Percentiles rank a stretch among this genome's conserved stretches.
phyloP scores from a whole-genome alignment of 2,888 invertebrate species.

The Cheilosia scutellata region DNA sequence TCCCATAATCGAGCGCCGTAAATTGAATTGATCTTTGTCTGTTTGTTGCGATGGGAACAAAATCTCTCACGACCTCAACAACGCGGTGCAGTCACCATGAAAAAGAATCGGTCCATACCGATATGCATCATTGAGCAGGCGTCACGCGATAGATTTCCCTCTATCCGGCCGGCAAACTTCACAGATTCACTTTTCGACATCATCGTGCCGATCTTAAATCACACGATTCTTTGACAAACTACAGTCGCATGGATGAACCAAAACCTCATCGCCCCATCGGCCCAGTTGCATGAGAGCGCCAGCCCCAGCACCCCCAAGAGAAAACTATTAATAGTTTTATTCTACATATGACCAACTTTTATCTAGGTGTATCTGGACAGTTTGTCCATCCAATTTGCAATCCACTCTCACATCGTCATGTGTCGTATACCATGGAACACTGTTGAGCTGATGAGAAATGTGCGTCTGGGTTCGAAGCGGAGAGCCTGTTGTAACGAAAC shows the following conservation, averaged over 20 bases:
- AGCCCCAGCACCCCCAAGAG: not conserved
- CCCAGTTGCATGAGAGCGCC: not conserved
- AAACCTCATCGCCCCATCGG: no score
- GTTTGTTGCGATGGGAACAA: not conserved
- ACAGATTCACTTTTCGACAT: slow-evolving; percentile 21
- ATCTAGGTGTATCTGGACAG: not conserved
- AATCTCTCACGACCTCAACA: slow-evolving; percentile 5
- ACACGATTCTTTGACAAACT: slow-evolving; percentile 1
- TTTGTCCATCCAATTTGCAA: not conserved
- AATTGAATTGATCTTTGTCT: not conserved
- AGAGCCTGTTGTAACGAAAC: not conserved
- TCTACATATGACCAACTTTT: not conserved
- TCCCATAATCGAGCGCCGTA: not conserved
- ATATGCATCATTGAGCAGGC: not conserved
- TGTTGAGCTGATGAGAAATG: not conserved
- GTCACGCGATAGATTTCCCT: not conserved
- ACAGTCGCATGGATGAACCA: not conserved
- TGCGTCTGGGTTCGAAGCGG: not conserved
- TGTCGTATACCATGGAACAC: not conserved
- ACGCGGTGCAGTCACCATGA: not conserved
- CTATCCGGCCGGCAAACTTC: slow-evolving; percentile 1
- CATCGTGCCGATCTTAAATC: slow-evolving; percentile 1
- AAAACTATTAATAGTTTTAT: slow-evolving; percentile 7
- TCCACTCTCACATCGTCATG: not conserved
- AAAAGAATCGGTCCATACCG: not conserved